Base-by-base conservation (phyloP, 2,113 vertebrate genomes). In the Gopherus evgoodei region DNA sequence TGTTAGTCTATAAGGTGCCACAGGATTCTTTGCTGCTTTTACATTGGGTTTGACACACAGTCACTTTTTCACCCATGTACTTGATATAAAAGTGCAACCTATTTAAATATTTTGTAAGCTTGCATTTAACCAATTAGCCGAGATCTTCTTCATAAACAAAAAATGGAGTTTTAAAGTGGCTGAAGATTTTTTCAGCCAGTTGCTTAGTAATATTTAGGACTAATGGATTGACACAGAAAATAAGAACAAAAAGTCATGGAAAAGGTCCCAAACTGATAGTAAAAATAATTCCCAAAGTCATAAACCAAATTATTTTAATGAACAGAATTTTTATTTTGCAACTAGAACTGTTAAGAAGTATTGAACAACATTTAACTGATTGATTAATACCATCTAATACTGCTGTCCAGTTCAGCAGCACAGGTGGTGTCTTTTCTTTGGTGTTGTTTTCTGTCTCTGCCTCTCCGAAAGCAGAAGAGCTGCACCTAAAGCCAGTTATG, bases 281-380 rank as follows among this genome's bases (percentile, higher is more conserved):
- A 81, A 50, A 42, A 95, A 86, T 57, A 95, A 81, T 88, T 93
- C 69, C 53, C 50, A 47, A 65, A 50, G 82, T 88, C 88, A 90
- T 87, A 95, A 90, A 92, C 93, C 49, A 38, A 21, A n/a, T 54
- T 72, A 92, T 93, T 87, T 96, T 93, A 84, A 86, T 31, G 59
- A 90, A 89, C 86, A 35, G 6, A 54, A 72, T 22, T 86, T 88
- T 92, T 59, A 88, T 59, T 90, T 88, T 89, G 82, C 54, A 84
- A 59, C 84, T 93, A 89, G 79, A n/a, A 78, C n/a, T 90, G 54
- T 81, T 93, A 50, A 93, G 57, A 90, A n/a, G 88, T 86, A 69
- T 53, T 83, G 87, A 95, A 95, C 50, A 65, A 13, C 50, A 78
- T 91, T 92, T 92, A 90, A 62, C 72, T 82, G 86, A 89, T 87